Percentiles rank a stretch among this genome's conserved stretches.
Conservation (phyloP, 2,797 vertebrate species). For the Rhyacichthys aspro region DNA sequence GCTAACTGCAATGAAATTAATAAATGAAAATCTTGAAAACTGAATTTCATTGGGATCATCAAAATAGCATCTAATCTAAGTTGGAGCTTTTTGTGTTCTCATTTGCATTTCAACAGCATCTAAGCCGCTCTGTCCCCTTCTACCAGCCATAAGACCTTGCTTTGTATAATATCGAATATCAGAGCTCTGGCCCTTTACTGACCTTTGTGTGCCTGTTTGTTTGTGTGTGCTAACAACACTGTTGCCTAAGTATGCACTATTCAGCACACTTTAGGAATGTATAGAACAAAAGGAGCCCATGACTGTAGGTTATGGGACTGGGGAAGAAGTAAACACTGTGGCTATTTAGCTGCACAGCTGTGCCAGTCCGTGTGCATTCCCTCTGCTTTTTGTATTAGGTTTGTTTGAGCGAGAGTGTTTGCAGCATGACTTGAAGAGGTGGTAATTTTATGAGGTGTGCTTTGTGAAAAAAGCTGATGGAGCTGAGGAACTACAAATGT, state of each 20-base stretch:
- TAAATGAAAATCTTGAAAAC: too few species aligned
- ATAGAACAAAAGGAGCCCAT: slow-evolving; percentile 54
- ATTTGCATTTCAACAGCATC: too few species aligned
- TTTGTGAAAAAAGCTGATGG: slow-evolving; percentile 65
- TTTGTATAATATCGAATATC: slow-evolving; percentile 9
- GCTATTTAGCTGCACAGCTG: slow-evolving; percentile 74
- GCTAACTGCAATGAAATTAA: too few species aligned
- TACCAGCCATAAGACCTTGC: not conserved
- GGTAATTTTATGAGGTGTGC: slow-evolving; percentile 73
- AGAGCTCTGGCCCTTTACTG: slow-evolving; percentile 6
- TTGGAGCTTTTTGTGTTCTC: too few species aligned
- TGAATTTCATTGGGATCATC: too few species aligned
- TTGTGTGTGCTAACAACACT: slow-evolving; percentile 31
- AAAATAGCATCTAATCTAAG: too few species aligned
- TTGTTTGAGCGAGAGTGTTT: slow-evolving; percentile 65
- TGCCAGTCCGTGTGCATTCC: slow-evolving; percentile 43
- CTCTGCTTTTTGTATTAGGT: slow-evolving; percentile 35
- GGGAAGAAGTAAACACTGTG: slow-evolving; percentile 67
- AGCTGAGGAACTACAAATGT: slow-evolving; percentile 49
- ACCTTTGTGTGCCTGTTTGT: slow-evolving; percentile 30
- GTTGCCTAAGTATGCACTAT: slow-evolving; percentile 37
- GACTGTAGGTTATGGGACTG: slow-evolving; percentile 44
- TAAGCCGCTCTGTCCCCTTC: not conserved
- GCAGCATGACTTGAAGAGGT: slow-evolving; percentile 59
- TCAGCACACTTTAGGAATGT: slow-evolving; percentile 56